Conservation (phyloP, 2,888 invertebrate genomes). For the Caenorhabditis macrosperma region DNA sequence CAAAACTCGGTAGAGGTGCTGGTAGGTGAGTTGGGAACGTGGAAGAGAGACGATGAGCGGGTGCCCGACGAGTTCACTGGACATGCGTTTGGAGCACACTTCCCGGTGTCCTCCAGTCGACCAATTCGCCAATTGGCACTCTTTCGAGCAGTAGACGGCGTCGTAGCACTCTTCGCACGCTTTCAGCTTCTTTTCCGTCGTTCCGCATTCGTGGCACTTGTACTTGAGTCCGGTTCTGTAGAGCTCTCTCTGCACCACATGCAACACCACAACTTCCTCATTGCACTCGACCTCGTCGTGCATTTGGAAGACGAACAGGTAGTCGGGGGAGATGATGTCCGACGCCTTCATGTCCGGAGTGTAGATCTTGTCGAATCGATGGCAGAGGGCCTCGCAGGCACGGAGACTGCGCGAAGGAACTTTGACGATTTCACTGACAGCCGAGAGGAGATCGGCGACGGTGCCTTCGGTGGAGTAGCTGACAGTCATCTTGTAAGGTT, state of each 20-base stretch:
- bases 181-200: slow-evolving; percentile 55
- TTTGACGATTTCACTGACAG: slow-evolving; percentile 61
- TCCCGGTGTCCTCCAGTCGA: slow-evolving; percentile 72
- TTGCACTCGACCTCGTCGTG: slow-evolving; percentile 80
- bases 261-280: slow-evolving; percentile 81
- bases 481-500: slow-evolving; percentile 80
- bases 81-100: slow-evolving; percentile 61
- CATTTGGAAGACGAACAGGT: slow-evolving; percentile 76
- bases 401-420: slow-evolving; percentile 60
- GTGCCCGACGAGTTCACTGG: slow-evolving; percentile 80
- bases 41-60: slow-evolving; percentile 82
- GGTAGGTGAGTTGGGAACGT: slow-evolving; percentile 81
- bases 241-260: slow-evolving; percentile 80
- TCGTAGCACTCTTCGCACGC: slow-evolving; percentile 82
- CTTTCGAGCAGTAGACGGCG: slow-evolving; percentile 82
- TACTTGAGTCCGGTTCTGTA: slow-evolving; percentile 62
- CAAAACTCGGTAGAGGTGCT: slow-evolving; percentile 80
- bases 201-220: slow-evolving; percentile 78
- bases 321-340: slow-evolving; percentile 64
- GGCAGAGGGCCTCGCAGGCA: slow-evolving; percentile 64
- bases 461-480: slow-evolving; percentile 67
- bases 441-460: slow-evolving; percentile 65
- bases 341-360: slow-evolving; percentile 49
- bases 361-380: slow-evolving; percentile 68
- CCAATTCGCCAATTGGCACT: slow-evolving; percentile 82